A percentile compares a stretch with the other conserved stretches of the same genome.
These are phyloP conservation scores for Darevskia mixta DNA, from an alignment of 2,797 vertebrate species.

Conservation along the genomic window DNA sequence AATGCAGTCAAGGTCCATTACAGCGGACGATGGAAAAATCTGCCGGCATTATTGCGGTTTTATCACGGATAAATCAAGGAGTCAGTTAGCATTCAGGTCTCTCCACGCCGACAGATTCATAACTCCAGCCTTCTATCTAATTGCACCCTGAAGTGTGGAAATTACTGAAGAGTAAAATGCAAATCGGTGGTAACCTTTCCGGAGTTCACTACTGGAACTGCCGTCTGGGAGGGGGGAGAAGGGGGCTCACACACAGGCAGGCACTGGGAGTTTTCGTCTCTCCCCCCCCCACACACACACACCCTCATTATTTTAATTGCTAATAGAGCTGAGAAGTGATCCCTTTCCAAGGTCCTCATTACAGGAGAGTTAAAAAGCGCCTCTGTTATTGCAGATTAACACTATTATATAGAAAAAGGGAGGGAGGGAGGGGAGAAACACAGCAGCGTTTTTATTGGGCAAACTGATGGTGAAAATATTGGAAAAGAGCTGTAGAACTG, in stretches of 20 bases:
- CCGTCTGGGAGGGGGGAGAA: rapidly evolving
- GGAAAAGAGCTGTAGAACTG: background rate
- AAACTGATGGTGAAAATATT: background rate
- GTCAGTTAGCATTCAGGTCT: slow-evolving; percentile 58
- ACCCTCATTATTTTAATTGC: slow-evolving; percentile 39
- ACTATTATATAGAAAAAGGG: background rate
- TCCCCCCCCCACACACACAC: too few species aligned
- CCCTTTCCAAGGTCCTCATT: background rate
- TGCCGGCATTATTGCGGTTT: rapidly evolving
- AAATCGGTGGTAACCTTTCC: slow-evolving; percentile 68
- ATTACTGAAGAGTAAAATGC: slow-evolving; percentile 75
- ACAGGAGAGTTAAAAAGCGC: background rate
- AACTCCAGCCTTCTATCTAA: slow-evolving; percentile 65
- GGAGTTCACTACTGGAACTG: slow-evolving; percentile 51
- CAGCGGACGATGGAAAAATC: background rate
- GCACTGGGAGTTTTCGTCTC: background rate
- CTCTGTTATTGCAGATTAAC: background rate
- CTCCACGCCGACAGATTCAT: slow-evolving; percentile 39
- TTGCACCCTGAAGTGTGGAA: slow-evolving; percentile 73
- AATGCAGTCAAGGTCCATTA: background rate
- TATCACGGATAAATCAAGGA: background rate
- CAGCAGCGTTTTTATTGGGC: background rate
- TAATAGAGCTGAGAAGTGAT: background rate
- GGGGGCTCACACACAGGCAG: background rate
- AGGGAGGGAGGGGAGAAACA: rapidly evolving